Conservation (phyloP, 2,113 vertebrate genomes). For the Acanthisitta chloris region DNA sequence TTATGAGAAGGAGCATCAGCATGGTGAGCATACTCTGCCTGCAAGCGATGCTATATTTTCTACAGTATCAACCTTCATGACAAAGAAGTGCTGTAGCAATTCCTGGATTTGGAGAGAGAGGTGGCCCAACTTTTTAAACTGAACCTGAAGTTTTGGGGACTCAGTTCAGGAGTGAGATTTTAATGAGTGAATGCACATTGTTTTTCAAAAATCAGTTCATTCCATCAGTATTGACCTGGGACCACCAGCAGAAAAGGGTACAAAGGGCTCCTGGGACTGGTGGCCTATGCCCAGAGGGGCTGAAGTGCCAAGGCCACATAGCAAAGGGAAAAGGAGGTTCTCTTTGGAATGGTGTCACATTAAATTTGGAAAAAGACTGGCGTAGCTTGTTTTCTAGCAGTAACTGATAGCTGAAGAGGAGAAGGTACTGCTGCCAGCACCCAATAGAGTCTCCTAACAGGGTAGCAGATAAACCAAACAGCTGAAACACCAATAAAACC, state of each 20-base stretch:
- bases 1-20: background rate
- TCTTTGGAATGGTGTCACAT: background rate
- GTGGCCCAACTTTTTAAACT: background rate
- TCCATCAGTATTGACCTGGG: fast-evolving
- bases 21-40: background rate
- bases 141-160: background rate
- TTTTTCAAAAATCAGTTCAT: background rate
- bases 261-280: background rate
- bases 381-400: background rate
- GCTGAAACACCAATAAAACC: background rate
- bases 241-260: background rate
- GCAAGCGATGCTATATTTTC: background rate
- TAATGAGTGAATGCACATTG: background rate
- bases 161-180: background rate
- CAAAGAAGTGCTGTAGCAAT: background rate
- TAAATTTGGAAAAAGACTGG: background rate
- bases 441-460: fast-evolving
- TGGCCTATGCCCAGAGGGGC: background rate
- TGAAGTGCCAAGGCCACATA: background rate
- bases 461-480: background rate
- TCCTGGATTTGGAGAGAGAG: background rate
- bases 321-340: background rate
- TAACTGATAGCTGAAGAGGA: background rate
- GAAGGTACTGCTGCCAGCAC: background rate
- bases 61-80: background rate